Conservation (phyloP, 2,113 vertebrate genomes). For the Thalassarche chlororhynchos region DNA sequence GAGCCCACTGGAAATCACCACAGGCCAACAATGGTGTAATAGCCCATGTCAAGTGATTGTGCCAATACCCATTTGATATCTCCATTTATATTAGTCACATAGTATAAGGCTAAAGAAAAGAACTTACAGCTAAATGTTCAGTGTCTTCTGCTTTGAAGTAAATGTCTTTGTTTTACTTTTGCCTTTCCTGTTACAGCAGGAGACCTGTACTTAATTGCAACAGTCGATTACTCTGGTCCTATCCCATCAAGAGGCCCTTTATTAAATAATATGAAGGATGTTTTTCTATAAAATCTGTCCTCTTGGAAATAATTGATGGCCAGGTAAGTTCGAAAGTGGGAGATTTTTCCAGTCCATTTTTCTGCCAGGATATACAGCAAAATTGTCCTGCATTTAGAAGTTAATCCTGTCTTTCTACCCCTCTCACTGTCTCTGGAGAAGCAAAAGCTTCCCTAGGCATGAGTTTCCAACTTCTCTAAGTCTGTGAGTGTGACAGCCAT, state of each 20-base stretch:
- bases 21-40: neutral
- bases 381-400: neutral
- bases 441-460: neutral
- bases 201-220: neutral
- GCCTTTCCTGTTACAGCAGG: neutral
- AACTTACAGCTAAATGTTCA: neutral
- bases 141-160: neutral
- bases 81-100: neutral
- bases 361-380: neutral
- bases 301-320: neutral
- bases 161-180: neutral
- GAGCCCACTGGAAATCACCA: neutral
- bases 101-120: neutral
- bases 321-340: neutral
- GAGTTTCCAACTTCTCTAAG: neutral
- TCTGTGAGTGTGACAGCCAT: accelerated
- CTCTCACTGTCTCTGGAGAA: neutral
- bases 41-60: neutral
- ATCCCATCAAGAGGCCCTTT: neutral
- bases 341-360: neutral
- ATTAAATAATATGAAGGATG: neutral
- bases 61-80: neutral
- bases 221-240: neutral
- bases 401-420: neutral
- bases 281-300: neutral